A percentile compares a stretch with the other conserved stretches of the same genome.
These are phyloP conservation scores for Clarias macrocephalus DNA, from an alignment of 2,113 vertebrate species.

Conservation along the genomic window DNA sequence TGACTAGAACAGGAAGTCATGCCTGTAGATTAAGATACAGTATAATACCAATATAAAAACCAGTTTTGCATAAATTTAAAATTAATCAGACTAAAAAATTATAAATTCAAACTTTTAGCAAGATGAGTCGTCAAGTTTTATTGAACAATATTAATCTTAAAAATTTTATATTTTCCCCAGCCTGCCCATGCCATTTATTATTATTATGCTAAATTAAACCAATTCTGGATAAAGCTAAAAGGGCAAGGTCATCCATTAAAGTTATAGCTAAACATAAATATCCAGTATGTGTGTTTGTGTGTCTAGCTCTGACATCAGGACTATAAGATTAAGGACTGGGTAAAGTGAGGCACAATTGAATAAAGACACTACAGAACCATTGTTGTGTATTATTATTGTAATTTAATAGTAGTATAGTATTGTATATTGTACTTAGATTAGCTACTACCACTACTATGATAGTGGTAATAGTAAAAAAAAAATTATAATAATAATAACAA, in stretches of 20 bases:
- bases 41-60: neutral
- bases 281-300: neutral
- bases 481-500: too few relatives aligned
- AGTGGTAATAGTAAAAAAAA: too few relatives aligned
- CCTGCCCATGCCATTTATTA: neutral
- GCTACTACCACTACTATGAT: too few relatives aligned
- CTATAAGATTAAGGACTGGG: neutral
- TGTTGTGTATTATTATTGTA: neutral
- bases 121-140: neutral
- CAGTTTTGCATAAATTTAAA: neutral
- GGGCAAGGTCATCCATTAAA: neutral
- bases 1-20: neutral
- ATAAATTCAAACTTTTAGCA: neutral
- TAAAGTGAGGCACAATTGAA: neutral
- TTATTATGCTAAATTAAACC: neutral
- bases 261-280: neutral
- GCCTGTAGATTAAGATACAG: neutral
- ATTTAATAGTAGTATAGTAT: too few relatives aligned
- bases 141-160: neutral
- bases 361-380: neutral
- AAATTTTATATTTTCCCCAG: neutral
- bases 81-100: neutral
- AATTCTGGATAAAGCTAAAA: neutral
- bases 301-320: neutral
- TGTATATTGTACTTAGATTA: too few relatives aligned